These are phyloP conservation scores for Zonitis immaculata DNA, from an alignment of 2,888 invertebrate genomes.

Conservation along the genomic window DNA sequence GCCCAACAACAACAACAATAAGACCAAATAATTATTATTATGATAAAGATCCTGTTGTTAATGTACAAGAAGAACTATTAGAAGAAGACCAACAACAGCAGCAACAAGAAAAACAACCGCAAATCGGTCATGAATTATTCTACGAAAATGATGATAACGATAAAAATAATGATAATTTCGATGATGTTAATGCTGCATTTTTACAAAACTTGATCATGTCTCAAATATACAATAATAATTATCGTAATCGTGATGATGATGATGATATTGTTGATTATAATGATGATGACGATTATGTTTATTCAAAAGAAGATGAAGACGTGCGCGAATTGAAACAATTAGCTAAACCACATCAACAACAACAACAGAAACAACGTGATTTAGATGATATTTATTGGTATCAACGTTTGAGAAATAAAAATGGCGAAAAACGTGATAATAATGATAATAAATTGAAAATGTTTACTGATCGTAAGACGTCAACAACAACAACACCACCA, in stretches of 20 bases:
- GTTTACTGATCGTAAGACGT: constrained; percentile 41
- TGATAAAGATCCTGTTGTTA: constrained; percentile 50
- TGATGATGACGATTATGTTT: constrained; percentile 1
- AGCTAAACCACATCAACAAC: constrained; percentile 52
- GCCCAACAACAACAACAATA: constrained; percentile 31
- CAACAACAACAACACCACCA: constrained; percentile 13
- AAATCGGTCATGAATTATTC: constrained; percentile 64
- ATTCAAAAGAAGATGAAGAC: constrained; percentile 58
- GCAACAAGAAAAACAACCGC: constrained; percentile 54
- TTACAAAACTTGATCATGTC: constrained; percentile 63
- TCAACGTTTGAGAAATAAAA: constrained; percentile 28
- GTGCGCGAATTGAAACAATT: constrained; percentile 62
- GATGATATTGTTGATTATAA: constrained; percentile 6
- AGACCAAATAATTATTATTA: constrained; percentile 45
- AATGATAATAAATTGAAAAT: constrained; percentile 12
- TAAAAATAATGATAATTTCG: constrained; percentile 33
- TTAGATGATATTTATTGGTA: constrained; percentile 31
- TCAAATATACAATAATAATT: constrained; percentile 54
- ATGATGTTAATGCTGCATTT: constrained; percentile 58
- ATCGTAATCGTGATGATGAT: constrained; percentile 30
- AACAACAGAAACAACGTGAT: constrained; percentile 23
- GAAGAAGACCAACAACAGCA: constrained; percentile 59
- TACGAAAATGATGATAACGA: constrained; percentile 53
- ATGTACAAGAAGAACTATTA: constrained; percentile 57
- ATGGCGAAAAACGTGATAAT: constrained; percentile 19